A percentile compares a stretch with the other conserved stretches of the same genome.
These are phyloP conservation scores for Blastomussa wellsi DNA, from an alignment of 92 coral and sea anemone species.

Conservation along the genomic window DNA sequence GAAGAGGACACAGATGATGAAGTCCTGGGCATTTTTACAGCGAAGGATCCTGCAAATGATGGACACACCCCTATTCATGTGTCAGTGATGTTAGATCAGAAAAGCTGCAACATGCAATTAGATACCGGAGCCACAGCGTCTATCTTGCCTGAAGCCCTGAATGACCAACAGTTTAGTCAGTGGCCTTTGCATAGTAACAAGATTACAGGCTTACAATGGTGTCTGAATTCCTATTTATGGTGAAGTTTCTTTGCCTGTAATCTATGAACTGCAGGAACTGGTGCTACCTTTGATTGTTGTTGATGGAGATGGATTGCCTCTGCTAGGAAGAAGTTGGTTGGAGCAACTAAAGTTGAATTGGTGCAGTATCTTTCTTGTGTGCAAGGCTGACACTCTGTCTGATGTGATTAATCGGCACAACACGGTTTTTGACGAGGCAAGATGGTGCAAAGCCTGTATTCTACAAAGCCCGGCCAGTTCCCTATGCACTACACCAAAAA, in stretches of 20 bases:
- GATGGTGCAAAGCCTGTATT: conserved; percentile 51
- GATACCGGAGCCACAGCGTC: conserved; percentile 60
- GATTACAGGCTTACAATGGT: conserved; percentile 47
- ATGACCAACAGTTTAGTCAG: conserved; percentile 41
- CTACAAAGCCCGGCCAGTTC: conserved; percentile 55
- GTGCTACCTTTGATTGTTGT: conserved; percentile 25
- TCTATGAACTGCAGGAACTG: conserved; percentile 38
- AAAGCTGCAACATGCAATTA: conserved; percentile 31
- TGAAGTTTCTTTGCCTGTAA: conserved; percentile 40
- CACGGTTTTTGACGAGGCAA: no score
- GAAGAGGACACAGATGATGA: conserved; percentile 37
- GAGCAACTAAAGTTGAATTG: conserved; percentile 40
- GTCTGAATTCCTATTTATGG: conserved; percentile 39
- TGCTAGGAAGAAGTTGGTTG: conserved; percentile 53
- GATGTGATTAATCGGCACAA: conserved; percentile 44
- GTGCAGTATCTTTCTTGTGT: conserved; percentile 29
- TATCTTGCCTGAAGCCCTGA: conserved; percentile 27
- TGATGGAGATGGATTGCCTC: conserved; percentile 30
- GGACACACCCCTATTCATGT: conserved; percentile 27
- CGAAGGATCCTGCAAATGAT: not conserved
- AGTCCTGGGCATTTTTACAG: conserved; percentile 34
- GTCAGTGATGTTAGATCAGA: conserved; percentile 38
- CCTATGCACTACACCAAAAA: conserved; percentile 43
- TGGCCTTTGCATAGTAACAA: not conserved
- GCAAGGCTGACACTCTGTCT: conserved; percentile 28